Conservation (phyloP, 2,888 invertebrate species). For the Hirtodrosophila trivittata region DNA sequence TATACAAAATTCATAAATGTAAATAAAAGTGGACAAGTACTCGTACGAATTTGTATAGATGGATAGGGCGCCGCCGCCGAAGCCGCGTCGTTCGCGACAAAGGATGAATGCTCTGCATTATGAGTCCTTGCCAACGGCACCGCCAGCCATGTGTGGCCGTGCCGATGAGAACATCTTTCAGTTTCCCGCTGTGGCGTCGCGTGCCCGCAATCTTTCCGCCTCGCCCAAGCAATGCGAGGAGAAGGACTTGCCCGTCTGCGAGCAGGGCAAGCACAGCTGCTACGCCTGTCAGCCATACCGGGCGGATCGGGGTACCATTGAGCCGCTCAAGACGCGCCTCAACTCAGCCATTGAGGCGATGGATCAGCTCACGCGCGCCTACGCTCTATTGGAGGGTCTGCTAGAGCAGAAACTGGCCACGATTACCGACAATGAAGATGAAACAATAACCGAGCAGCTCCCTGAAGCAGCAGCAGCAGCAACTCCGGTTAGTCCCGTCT, state of each 20-base stretch:
- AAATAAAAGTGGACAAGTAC: constrained; percentile 23
- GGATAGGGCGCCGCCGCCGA: constrained; percentile 62
- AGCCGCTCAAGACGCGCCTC: constrained; percentile 85
- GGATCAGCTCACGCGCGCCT: constrained; percentile 91
- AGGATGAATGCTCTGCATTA: constrained; percentile 49
- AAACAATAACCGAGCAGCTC: constrained; percentile 3
- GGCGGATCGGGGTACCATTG: constrained; percentile 81
- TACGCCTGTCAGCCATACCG: constrained; percentile 73
- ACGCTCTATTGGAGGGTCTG: constrained; percentile 88
- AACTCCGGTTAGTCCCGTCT: not conserved
- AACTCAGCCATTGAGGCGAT: constrained; percentile 86
- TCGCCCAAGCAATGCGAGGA: constrained; percentile 71
- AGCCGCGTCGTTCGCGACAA: constrained; percentile 63
- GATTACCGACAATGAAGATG: constrained; percentile 62
- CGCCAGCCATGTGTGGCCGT: constrained; percentile 73
- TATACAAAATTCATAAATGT: constrained; percentile 8
- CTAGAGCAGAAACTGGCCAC: constrained; percentile 85
- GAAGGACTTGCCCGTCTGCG: constrained; percentile 68
- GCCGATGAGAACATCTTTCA: constrained; percentile 74
- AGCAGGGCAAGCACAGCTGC: constrained; percentile 70
- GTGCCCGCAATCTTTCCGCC: constrained; percentile 67
- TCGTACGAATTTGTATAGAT: constrained; percentile 22
- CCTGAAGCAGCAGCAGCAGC: not conserved
- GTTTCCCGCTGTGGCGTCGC: constrained; percentile 72
- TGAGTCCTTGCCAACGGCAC: constrained; percentile 77